Base-by-base conservation (phyloP, 1,140 invertebrate species). In the Bombus picipes region DNA sequence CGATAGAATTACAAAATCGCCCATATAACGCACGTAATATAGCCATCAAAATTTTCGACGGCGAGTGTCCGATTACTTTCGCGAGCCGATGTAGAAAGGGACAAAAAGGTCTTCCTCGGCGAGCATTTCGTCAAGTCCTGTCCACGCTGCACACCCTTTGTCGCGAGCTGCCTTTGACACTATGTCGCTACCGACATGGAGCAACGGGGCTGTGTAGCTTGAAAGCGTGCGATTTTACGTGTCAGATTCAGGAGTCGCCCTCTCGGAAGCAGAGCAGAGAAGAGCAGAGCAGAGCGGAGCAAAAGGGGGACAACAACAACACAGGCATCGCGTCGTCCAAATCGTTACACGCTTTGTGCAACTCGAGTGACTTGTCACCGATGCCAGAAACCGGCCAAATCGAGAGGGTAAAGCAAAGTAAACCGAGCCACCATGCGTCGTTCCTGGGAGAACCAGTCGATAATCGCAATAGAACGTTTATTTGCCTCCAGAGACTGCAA, bases 211-310 rank as follows among this genome's bases (percentile, higher is more conserved):
- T 32, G 28, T 66, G 28, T 39, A 57, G 47, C 65, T 39, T 70
- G 74, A 70, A 89, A 89, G 87, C 79, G 75, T 71, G 71, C 76
- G 84, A 89, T 89, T 89, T 89, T 73, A 81, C 74, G 83, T 89
- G 88, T 89, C 88, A 89, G 25, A 78, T 86, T 83, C 88, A 89
- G 87, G 78, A 79, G 82, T 28, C 47, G 47, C 47, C 47, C 47
- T 53, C 47, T 53, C 18, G 47, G 18, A 53, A 53, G 47, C 47
- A 6, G 47, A 53, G 18, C 47, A 18, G 47, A 53, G 47, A 18
- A 22, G 47, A 53, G 18, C 18, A 53, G 47, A 47, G 43, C 15
- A 15, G 43, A 47, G 47, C 47, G 6, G 18, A 53, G 47, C 34
- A 43, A 39, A 75, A 85, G 1, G 65, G 34, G 0, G 47, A 6